A percentile compares a stretch with the other conserved stretches of the same genome.
Evolutionary conservation across 2,888 invertebrate genomes (phyloP).

Genomic region (Andrena camellia): DNA sequence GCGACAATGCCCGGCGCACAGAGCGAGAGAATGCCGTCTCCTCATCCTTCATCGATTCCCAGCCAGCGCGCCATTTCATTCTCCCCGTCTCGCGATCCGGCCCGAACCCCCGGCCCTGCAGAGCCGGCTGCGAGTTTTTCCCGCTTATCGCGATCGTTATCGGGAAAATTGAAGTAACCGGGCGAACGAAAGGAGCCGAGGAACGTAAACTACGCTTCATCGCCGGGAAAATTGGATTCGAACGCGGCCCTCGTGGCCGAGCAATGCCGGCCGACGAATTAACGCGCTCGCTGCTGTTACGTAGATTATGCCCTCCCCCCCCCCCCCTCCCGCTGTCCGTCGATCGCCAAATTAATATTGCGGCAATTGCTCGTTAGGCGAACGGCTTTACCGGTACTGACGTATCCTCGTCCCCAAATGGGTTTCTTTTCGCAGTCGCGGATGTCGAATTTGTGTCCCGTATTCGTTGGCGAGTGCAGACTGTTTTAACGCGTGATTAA

Average conservation of each 20-base stretch:
- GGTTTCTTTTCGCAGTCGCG: not conserved
- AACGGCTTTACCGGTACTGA: not conserved
- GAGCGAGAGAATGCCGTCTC: conserved; percentile 34
- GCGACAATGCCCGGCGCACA: conserved; percentile 25
- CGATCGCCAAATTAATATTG: not conserved
- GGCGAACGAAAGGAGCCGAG: conserved; percentile 5
- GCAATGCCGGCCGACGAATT: not conserved
- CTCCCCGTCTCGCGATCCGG: not conserved
- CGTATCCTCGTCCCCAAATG: not conserved
- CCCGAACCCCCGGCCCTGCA: not conserved
- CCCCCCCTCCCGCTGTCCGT: not conserved
- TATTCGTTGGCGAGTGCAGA: too few relatives aligned
- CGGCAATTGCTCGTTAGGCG: not conserved
- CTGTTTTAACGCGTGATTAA: not conserved
- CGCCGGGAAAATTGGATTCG: conserved; percentile 23
- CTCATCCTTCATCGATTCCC: conserved; percentile 39
- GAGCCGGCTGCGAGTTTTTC: not conserved
- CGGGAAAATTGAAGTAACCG: conserved; percentile 24
- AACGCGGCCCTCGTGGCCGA: not conserved
- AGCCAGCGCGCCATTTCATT: conserved; percentile 20
- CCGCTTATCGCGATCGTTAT: conserved; percentile 32
- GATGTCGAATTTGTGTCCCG: not conserved
- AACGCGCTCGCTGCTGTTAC: not conserved
- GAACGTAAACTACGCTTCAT: not conserved
- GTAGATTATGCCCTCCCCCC: not conserved